Evolutionary conservation across 2,888 invertebrate species (phyloP), one percentile per base, ranked within the genome.

Genomic region (Ophonus ardosiacus): DNA sequence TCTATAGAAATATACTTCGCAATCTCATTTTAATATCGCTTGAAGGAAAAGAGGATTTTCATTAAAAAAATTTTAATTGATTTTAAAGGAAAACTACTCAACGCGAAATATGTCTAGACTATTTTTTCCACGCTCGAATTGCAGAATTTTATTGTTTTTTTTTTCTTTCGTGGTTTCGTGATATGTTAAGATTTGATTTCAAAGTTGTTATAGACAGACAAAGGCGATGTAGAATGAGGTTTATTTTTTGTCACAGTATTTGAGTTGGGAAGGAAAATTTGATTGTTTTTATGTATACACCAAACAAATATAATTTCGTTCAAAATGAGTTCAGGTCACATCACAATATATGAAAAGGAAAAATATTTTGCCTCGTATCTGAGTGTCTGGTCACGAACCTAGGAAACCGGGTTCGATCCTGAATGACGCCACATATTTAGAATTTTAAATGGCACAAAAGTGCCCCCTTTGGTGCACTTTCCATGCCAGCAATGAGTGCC

Each of bases 21-120:
- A 24, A 24, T 21, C 24, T 63, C 63, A 63, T 63, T 63, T 63
- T 63, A 21, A 63, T 63, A 21, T 13, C 38, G 38, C n/a, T 5
- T 38, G 13, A n/a, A 38, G 13, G 68, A 31, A 68, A 68, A 68
- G 24, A n/a, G 15, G 38, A 38, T 68, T 68, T 59, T 68, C 68
- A 68, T 68, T 74, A 74, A 71, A 71, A n/a, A n/a, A n/a, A 21
- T 5, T 31, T 74, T 74, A 74, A 74, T 74, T 74, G 43, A 43
- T 43, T 74, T 74, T 15, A 10, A 40, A 40, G 43, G 13, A 40
- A 74, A 74, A 21, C 71, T 74, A 43, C 71, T 43, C 71, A 68
- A 6, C 4, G 71, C 10, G 31, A 74, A 74, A 38, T 38, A 68
- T 38, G 71, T 74, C 71, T 74, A 74, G 71, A 74, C 71, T 15